These are phyloP conservation scores for Scarus forsteni DNA, from an alignment of 2,797 vertebrate genomes.

Conservation along the genomic window DNA sequence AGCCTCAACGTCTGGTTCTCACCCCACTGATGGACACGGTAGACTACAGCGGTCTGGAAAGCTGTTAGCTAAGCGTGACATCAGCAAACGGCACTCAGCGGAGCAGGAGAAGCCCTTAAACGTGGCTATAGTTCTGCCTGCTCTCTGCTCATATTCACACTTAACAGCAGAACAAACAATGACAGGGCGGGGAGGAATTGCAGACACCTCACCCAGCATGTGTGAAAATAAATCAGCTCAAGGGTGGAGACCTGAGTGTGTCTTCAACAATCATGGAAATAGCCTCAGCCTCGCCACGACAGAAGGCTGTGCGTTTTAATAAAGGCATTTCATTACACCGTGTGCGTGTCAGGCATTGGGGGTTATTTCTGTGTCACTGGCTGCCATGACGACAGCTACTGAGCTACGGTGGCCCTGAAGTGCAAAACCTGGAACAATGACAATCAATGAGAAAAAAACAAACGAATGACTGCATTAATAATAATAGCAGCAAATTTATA, in stretches of 20 bases:
- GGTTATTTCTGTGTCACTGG: conserved; percentile 35
- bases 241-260: conserved; percentile 83
- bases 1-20: conserved; percentile 57
- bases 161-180: conserved; percentile 86
- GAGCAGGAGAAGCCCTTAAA: conserved; percentile 66
- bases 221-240: conserved; percentile 87
- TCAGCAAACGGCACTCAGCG: conserved; percentile 58
- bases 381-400: conserved; percentile 38
- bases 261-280: conserved; percentile 84
- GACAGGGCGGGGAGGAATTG: conserved; percentile 83
- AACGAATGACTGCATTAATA: too few species aligned
- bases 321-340: conserved; percentile 72
- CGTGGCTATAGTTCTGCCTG: conserved; percentile 62
- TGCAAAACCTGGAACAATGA: too few species aligned
- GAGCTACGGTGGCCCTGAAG: conserved; percentile 4
- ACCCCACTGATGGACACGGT: conserved; percentile 47
- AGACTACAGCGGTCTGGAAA: conserved; percentile 73
- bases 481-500: too few species aligned
- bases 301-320: conserved; percentile 72
- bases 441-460: too few species aligned
- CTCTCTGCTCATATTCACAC: conserved; percentile 84
- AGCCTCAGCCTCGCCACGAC: conserved; percentile 73
- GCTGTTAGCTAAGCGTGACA: conserved; percentile 71
- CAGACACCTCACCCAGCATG: conserved; percentile 87
- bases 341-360: conserved; percentile 55